These are phyloP conservation scores for Thelaira solivaga DNA, from an alignment of 2,888 invertebrate species.

Conservation along the genomic window DNA sequence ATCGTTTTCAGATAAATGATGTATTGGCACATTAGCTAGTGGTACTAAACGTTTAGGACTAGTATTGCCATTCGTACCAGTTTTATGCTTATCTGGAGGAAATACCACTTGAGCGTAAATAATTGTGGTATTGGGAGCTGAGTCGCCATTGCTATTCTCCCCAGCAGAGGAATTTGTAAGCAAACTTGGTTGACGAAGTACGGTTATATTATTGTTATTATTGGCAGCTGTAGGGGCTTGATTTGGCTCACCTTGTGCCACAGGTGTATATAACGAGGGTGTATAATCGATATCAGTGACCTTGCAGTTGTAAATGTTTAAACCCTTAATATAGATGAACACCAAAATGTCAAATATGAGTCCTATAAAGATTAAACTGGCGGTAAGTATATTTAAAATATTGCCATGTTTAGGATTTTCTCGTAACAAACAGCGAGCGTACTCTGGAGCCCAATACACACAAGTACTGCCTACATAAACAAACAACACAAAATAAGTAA, in stretches of 20 bases:
- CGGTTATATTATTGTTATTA: slow-evolving; percentile 62
- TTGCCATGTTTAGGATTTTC: slow-evolving; percentile 77
- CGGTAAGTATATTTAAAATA: slow-evolving; percentile 78
- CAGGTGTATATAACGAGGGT: slow-evolving; percentile 71
- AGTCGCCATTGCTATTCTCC: slow-evolving; percentile 67
- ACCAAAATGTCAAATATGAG: slow-evolving; percentile 77
- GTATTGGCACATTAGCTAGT: slow-evolving; percentile 73
- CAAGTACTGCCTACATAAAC: slow-evolving; percentile 75
- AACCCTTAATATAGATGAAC: slow-evolving; percentile 75
- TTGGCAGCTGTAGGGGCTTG: slow-evolving; percentile 61
- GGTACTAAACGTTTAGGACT: slow-evolving; percentile 72
- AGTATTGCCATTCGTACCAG: slow-evolving; percentile 67
- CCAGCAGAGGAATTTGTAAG: slow-evolving; percentile 71
- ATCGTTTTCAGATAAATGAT: slow-evolving; percentile 73
- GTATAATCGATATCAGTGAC: slow-evolving; percentile 76
- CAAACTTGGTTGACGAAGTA: slow-evolving; percentile 73
- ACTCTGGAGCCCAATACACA: slow-evolving; percentile 77
- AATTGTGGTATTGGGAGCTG: slow-evolving; percentile 67
- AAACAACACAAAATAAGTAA: not conserved
- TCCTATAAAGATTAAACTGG: slow-evolving; percentile 76
- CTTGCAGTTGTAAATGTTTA: slow-evolving; percentile 75
- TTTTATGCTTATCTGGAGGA: slow-evolving; percentile 71
- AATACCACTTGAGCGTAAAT: slow-evolving; percentile 75
- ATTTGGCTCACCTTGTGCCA: slow-evolving; percentile 68
- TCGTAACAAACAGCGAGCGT: slow-evolving; percentile 77